phyloP scores from a whole-genome alignment of 2,113 vertebrate species.

The Periophthalmodon schlosseri region DNA sequence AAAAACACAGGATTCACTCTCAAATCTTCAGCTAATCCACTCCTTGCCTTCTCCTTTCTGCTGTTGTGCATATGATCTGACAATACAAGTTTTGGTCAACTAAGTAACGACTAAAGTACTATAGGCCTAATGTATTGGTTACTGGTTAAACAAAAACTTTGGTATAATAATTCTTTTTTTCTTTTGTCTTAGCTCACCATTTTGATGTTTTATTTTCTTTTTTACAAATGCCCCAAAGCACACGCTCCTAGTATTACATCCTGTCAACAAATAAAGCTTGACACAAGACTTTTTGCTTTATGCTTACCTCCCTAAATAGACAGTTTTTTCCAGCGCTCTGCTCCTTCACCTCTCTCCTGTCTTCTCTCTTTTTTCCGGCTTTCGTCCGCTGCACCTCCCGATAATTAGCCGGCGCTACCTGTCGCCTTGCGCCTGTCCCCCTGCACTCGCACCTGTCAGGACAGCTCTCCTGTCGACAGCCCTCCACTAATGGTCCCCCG shows the following conservation, averaged over 20 bases:
- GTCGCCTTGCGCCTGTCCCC: constrained; percentile 31
- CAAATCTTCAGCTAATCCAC: too few species aligned
- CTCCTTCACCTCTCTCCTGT: constrained; percentile 12
- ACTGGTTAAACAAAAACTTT: too few species aligned
- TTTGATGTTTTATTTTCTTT: neutral
- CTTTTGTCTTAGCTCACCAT: too few species aligned
- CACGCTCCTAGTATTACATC: constrained; percentile 36
- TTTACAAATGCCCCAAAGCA: neutral
- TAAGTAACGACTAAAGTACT: too few species aligned
- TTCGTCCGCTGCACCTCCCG: constrained; percentile 24
- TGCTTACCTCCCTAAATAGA: constrained; percentile 23
- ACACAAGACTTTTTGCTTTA: constrained; percentile 33
- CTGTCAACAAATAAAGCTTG: constrained; percentile 33
- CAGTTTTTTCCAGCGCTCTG: constrained; percentile 1
- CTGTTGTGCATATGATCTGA: too few species aligned
- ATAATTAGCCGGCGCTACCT: constrained; percentile 53
- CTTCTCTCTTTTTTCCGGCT: neutral
- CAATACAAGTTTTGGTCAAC: too few species aligned
- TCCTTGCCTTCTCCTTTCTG: too few species aligned
- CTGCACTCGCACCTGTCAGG: constrained; percentile 49
- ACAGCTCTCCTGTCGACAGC: constrained; percentile 35
- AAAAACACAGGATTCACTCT: too few species aligned
- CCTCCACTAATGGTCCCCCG: constrained; percentile 55
- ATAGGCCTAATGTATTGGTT: too few species aligned
- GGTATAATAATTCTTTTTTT: too few species aligned